A percentile compares a stretch with the other conserved stretches of the same genome.
Conservation (phyloP, 2,888 invertebrate genomes). For the Alsophila aescularia region DNA sequence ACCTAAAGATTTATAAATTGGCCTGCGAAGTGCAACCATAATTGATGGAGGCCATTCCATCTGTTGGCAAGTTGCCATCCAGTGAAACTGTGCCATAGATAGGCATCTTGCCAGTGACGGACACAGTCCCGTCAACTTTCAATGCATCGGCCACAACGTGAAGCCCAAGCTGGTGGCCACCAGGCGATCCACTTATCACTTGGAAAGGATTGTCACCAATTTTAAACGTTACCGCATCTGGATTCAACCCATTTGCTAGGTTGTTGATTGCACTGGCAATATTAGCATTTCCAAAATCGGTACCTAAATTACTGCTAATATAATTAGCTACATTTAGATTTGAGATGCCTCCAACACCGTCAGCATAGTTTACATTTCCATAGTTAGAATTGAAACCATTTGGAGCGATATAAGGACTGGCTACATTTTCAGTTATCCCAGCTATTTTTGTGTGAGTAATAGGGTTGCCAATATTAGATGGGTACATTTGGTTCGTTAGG, state of each 20-base stretch:
- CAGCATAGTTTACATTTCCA: constrained; percentile 8
- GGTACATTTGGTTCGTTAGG: not conserved
- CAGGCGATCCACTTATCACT: not conserved
- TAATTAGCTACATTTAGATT: not conserved
- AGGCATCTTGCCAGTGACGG: constrained; percentile 62
- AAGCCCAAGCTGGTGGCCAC: constrained; percentile 48
- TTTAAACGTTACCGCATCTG: constrained; percentile 2
- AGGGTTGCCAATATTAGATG: constrained; percentile 4
- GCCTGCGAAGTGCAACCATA: constrained; percentile 43
- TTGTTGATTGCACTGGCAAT: not conserved
- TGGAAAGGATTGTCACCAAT: constrained; percentile 18
- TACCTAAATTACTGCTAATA: not conserved
- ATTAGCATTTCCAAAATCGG: not conserved
- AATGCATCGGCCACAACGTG: constrained; percentile 59
- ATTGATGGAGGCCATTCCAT: constrained; percentile 55
- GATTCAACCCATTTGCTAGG: not conserved
- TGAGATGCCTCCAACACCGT: not conserved
- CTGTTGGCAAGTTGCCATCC: constrained; percentile 58
- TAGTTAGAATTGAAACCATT: not conserved
- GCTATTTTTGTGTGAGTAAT: not conserved
- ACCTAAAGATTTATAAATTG: not conserved
- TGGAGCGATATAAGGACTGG: constrained; percentile 5
- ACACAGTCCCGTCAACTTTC: constrained; percentile 59
- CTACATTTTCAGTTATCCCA: not conserved
- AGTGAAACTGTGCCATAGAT: constrained; percentile 58